Base-by-base conservation (phyloP, 2,888 invertebrate species). In the Conops quadrifasciatus region DNA sequence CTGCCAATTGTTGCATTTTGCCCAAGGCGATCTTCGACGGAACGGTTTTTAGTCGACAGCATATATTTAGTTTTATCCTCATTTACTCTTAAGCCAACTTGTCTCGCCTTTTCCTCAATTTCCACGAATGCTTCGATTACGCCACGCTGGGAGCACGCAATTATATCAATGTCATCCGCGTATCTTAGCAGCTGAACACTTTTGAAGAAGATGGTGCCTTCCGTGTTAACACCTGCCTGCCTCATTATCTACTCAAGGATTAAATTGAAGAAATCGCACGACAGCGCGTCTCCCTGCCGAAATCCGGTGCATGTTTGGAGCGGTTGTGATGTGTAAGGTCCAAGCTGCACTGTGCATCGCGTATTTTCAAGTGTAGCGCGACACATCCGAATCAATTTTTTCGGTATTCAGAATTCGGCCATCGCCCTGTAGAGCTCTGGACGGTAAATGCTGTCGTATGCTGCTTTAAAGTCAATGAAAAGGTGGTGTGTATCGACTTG, bases 401-500 rank as follows among this genome's bases (percentile, higher is more conserved):
- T n/a, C n/a, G n/a, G n/a, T n/a, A n/a, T n/a, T n/a, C n/a, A n/a
- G n/a, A n/a, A n/a, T n/a, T n/a, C n/a, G n/a, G n/a, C n/a, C n/a
- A n/a, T n/a, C n/a, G n/a, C 70, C n/a, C 58, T 49, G 28, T 68
- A 75, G 3, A 73, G 13, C 49, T 30, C 13, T 56, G 53, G 24
- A 26, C 51, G 59, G 15, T n/a, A 59, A 16, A 70, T 56, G 60
- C 73, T 72, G 60, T 74, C 72, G 30, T 63, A 74, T 16, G 74
- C 74, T 9, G 75, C 72, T 45, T 72, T 74, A 26, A 71, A 74
- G 24, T 73, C 70, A 24, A 75, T 65, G 36, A 73, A 74, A 11
- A 73, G 67, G 30, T 75, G 74, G 28, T 62, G 45, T 0, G 43
- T 71, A 62, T 71, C 67, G 67, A 67, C 63, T 21, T 67, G 71